Evolutionary conservation across 2,113 vertebrate genomes (phyloP), one percentile per base, ranked within the genome.

Genomic region (Chloropsis hardwickii): DNA sequence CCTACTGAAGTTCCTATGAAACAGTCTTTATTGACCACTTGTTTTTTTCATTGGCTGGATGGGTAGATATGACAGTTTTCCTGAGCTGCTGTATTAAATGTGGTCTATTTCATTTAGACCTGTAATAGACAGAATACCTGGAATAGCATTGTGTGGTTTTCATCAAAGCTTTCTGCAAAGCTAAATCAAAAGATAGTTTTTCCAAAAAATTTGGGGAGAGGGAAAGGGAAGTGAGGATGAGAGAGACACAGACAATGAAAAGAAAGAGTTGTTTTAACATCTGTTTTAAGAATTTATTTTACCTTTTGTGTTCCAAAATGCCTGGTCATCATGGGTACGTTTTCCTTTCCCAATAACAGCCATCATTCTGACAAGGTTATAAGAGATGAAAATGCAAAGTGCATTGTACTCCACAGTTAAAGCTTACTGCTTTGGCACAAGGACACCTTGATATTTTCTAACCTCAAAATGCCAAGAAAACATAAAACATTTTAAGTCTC

Each of bases 191-290:
- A 74, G 3, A 23, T 16, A 22, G 7, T 35, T 44, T 74, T 53
- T 42, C 3, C 40, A 60, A 83, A 90, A 60, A 7, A 5, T 1
- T 3, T 7, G 5, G 8, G 19, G 44, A 13, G 6, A 8, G 1
- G 2, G 14, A 47, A 29, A 31, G 7, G 9, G 18, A 54, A 77
- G 25, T 48, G 11, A 9, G 5, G 45, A 12, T 56, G 29, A 61
- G 48, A 61, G 23, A 69, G 3, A 74, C 9, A 61, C 2, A 56
- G 17, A n/a, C 12, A 6, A 40, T 37, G 33, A 48, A 80, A 83
- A 48, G 2, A 51, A 61, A 51, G 16, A 48, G 14, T 31, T 71
- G 12, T 70, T 10, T 66, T 66, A 93, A 83, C 10, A 77, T 1
- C 3, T 15, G 22, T 14, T 65, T 88, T 57, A 82, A 79, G 74